Conservation (phyloP, 2,797 vertebrate genomes). For the Urosaurus nigricauda region DNA sequence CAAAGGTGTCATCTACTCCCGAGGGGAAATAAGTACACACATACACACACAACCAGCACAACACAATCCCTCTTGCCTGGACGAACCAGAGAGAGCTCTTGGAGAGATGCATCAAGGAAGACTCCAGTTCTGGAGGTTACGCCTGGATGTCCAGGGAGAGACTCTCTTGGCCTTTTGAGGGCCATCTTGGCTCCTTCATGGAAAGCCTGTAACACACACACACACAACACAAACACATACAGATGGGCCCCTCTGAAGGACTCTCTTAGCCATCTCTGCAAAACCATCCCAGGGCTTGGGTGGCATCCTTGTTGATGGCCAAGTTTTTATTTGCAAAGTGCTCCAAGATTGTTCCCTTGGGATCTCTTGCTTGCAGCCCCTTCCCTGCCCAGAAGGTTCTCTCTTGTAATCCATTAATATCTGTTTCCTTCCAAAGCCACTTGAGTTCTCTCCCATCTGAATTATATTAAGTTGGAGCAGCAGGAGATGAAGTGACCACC, state of each 20-base stretch:
- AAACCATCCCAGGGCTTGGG: neutral
- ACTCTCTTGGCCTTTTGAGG: neutral
- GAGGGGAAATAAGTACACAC: too few relatives aligned
- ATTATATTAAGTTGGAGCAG: constrained; percentile 80
- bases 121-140: too few relatives aligned
- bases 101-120: too few relatives aligned
- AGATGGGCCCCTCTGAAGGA: neutral
- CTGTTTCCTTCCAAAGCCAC: constrained; percentile 63
- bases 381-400: constrained; percentile 1
- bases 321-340: too few relatives aligned
- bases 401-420: constrained; percentile 43
- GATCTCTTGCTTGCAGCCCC: neutral
- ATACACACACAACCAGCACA: too few relatives aligned
- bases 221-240: too few relatives aligned
- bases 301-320: neutral
- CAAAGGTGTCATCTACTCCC: too few relatives aligned
- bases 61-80: neutral
- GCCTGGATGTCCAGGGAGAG: neutral
- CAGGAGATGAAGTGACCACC: constrained; percentile 53
- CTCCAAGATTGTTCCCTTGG: neutral
- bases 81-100: neutral
- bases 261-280: neutral
- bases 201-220: too few relatives aligned
- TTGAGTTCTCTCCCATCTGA: constrained; percentile 78
- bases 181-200: neutral